phyloP scores from a whole-genome alignment of 2,888 invertebrate species.

The Dryobotodes eremita region DNA sequence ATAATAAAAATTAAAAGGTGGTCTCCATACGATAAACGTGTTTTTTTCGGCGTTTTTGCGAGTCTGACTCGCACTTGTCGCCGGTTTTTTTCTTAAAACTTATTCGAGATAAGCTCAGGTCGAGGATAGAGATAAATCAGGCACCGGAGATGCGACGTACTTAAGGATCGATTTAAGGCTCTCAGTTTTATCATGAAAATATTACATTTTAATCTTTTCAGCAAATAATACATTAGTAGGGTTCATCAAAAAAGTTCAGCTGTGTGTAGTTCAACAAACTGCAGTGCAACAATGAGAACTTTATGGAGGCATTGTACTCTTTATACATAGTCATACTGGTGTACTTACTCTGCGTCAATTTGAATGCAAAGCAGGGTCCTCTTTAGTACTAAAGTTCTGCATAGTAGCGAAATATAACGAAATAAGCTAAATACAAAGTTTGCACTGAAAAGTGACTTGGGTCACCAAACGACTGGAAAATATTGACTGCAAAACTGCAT shows the following conservation, averaged over 20 bases:
- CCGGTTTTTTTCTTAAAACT: background rate
- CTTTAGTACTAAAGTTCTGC: slow-evolving; percentile 30
- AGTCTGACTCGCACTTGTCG: background rate
- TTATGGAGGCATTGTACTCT: slow-evolving; percentile 43
- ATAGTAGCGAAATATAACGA: slow-evolving; percentile 4
- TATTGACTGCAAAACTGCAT: background rate
- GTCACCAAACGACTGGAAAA: background rate
- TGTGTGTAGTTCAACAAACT: slow-evolving; percentile 18
- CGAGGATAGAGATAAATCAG: slow-evolving; percentile 16
- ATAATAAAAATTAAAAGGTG: no score
- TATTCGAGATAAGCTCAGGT: background rate
- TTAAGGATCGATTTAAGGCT: background rate
- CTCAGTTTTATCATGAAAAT: background rate
- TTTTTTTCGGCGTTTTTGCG: background rate
- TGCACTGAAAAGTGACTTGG: background rate
- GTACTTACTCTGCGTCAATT: slow-evolving; percentile 33
- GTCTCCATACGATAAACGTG: no score
- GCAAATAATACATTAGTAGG: background rate
- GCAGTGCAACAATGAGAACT: slow-evolving; percentile 29
- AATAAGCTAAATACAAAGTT: background rate
- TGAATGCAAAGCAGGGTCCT: slow-evolving; percentile 29
- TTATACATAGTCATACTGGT: slow-evolving; percentile 30
- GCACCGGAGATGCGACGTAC: background rate
- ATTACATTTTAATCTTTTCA: background rate
- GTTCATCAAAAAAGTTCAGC: slow-evolving; percentile 24